Evolutionary conservation across 2,797 vertebrate genomes (phyloP).

Genomic region (Cossypha polioptera): DNA sequence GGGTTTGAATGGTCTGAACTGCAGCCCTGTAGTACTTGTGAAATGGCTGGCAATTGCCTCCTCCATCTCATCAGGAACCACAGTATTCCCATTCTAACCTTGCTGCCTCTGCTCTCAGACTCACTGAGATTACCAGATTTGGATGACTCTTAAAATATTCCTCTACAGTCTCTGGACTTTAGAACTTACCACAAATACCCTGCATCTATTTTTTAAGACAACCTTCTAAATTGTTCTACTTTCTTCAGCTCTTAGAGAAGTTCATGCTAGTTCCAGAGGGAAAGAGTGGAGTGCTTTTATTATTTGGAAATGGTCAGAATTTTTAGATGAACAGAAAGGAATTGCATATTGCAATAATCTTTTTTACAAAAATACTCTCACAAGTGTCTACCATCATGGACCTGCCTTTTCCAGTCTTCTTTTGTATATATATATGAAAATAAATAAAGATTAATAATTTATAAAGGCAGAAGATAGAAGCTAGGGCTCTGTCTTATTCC

Average conservation of each 20-base stretch:
- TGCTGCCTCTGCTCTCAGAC: not conserved
- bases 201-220: not conserved
- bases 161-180: not conserved
- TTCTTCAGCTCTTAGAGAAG: not conserved
- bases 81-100: not conserved
- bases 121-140: not conserved
- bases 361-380: not conserved
- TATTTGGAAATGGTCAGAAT: not conserved
- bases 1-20: not conserved
- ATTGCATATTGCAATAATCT: not conserved
- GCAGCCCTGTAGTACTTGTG: not conserved
- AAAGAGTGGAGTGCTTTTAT: not conserved
- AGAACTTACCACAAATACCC: not conserved
- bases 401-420: not conserved
- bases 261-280: not conserved
- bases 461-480: not conserved
- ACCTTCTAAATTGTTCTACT: not conserved
- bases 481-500: not conserved
- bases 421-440: not conserved
- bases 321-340: not conserved
- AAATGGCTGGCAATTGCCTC: not conserved
- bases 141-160: not conserved
- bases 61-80: not conserved
- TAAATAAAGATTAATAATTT: not conserved
- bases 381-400: not conserved